phyloP scores from a whole-genome alignment of 2,113 vertebrate genomes.

The Leucoraja erinaceus region DNA sequence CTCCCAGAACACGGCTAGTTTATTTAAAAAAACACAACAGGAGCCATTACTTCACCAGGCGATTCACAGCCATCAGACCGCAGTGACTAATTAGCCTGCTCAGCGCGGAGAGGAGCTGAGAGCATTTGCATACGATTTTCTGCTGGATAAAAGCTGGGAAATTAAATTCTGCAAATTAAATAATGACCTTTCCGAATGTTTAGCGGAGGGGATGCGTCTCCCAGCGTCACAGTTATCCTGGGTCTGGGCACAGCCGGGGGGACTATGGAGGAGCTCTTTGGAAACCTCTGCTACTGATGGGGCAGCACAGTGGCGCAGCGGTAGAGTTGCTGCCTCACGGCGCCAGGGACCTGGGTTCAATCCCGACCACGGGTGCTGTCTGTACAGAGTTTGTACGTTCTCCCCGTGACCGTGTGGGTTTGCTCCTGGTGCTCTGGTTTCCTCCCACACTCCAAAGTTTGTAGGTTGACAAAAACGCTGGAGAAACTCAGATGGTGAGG shows the following conservation, averaged over 20 bases:
- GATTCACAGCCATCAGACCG: not conserved
- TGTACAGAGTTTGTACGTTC: too few species aligned
- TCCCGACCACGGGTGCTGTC: too few species aligned
- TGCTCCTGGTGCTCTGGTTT: too few species aligned
- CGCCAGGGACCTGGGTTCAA: too few species aligned
- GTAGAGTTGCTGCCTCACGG: too few species aligned
- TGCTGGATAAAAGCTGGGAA: not conserved
- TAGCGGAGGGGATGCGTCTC: not conserved
- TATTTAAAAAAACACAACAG: not conserved
- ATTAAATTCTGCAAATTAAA: not conserved
- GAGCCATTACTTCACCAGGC: not conserved
- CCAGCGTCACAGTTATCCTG: not conserved
- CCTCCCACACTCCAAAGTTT: too few species aligned
- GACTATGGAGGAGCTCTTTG: not conserved
- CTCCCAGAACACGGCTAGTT: not conserved
- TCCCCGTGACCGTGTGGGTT: too few species aligned
- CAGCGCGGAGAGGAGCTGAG: not conserved
- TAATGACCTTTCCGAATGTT: not conserved
- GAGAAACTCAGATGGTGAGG: too few species aligned
- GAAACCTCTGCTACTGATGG: too few species aligned
- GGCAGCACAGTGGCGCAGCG: too few species aligned
- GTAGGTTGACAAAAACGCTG: too few species aligned
- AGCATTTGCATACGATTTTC: not conserved
- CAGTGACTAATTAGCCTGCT: conserved; percentile 23
- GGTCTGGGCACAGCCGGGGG: not conserved